Evolutionary conservation across 2,113 vertebrate species (phyloP), one percentile per base, ranked within the genome.

Genomic region (Acanthochromis polyacanthus): DNA sequence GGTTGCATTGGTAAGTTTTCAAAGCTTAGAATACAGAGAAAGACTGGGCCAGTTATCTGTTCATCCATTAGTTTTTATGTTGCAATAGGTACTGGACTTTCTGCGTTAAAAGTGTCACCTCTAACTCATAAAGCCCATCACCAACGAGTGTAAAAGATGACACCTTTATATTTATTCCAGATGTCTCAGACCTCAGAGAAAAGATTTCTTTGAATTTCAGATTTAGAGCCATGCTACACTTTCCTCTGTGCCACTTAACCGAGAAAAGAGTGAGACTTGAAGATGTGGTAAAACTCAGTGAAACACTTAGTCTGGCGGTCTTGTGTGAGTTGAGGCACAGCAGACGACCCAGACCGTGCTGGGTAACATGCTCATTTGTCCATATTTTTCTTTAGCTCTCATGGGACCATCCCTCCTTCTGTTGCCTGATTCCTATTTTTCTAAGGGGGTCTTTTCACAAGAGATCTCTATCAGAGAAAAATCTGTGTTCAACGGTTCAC

Each of bases 351-450:
- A 91, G 87, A 90, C 82, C 66, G 71, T 43, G 68, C 84, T 74
- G 90, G 77, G 77, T 84, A 91, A 87, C 91, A 83, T 84, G 78
- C 90, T 93, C 89, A 93, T 93, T 93, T 95, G 89, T 93, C 88
- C 90, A 90, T 88, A 85, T 92, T 89, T 93, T 88, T 89, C 77
- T 73, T 30, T 69, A 28, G 30, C 71, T 89, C 89, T 86, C 84
- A 51, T 48, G 86, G 87, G 90, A 83, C 57, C 64, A 9, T 73
- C 55, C 63, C 66, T 90, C 89, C 85, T 89, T 92, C 91, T 93
- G 90, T 83, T 93, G 90, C 86, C 84, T 86, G 86, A 84, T 89
- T 92, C 85, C 71, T 80, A 69, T 89, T 84, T 93, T 89, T 91
- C 81, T 85, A 63, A 81, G 46, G 78, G 81, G 58, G 32, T 87